Base-by-base conservation (phyloP, 2,113 vertebrate species). In the Labrus mixtus region DNA sequence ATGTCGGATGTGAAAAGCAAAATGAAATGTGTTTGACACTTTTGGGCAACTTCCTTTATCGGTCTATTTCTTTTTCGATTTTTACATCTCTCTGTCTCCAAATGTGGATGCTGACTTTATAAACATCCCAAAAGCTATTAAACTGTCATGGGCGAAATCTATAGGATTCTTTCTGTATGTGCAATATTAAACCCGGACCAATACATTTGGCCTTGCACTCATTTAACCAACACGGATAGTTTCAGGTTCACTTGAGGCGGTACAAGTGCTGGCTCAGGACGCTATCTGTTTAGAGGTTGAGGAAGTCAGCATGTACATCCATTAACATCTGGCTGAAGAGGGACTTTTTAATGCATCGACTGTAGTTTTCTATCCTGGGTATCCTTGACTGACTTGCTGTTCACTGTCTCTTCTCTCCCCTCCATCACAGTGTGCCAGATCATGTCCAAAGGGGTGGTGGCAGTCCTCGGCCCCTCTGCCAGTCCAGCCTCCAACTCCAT, bases 401-500 rank as follows among this genome's bases (percentile, higher is more conserved):
- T 23, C 73, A 5, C 53, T 68, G 48, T 58, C 7, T 56, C 22
- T 12, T 25, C 29, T 41, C 19, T 8, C 13, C 33, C 20, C 22
- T 3, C 17, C 29, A 11, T 64, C 60, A 63, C 93, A 99, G 98
- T 99, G 97, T 99, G 98, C 94, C 97, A 99, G 92, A 99, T 99
- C 76, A 96, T 99, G 89, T 97, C 97, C 19, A 99, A 99, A 91
- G 98, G 97, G 0, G 97, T 99, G 56, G 97, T 99, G 9, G 97
- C 96, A 0, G 97, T 99, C 85, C 93, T 99, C 50, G 98, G 98
- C 20, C 98, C 98, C 15, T 98, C 98, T 2, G 97, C 96, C 82
- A 99, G 98, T 83, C 98, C 98, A 0, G 97, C 98, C 74, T 99
- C 98, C 54, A 98, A 97, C 92, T 99, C 97, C 23, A 99, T 99